Conservation (phyloP, 2,888 invertebrate species). For the Drosophila yooni region DNA sequence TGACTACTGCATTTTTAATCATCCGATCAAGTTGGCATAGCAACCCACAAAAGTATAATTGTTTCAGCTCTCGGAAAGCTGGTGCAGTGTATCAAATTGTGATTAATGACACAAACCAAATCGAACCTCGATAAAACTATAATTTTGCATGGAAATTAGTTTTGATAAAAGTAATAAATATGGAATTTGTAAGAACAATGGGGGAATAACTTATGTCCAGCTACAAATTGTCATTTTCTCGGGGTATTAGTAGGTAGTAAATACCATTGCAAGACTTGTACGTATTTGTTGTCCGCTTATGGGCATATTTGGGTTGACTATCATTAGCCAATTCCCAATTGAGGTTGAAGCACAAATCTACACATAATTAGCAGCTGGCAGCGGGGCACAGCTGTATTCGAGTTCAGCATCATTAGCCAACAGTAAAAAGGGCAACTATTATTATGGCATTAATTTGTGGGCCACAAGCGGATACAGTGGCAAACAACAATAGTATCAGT, state of each 20-base stretch:
- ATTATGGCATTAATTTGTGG: constrained; percentile 79
- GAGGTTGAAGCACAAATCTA: constrained; percentile 47
- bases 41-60: neutral
- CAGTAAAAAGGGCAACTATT: constrained; percentile 73
- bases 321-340: constrained; percentile 41
- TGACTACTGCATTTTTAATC: constrained; percentile 7
- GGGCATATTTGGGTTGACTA: constrained; percentile 12
- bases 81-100: neutral
- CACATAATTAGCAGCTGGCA: constrained; percentile 77
- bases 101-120: neutral
- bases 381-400: constrained; percentile 64
- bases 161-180: neutral
- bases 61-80: neutral
- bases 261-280: neutral
- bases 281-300: constrained; percentile 3
- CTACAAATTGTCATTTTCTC: neutral
- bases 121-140: neutral
- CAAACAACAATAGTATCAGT: constrained; percentile 19
- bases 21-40: neutral
- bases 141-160: neutral
- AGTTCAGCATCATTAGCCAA: constrained; percentile 77
- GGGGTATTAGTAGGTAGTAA: neutral
- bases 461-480: constrained; percentile 43
- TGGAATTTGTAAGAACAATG: neutral
- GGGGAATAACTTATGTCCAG: neutral